These are phyloP conservation scores for Bombus difficillimus DNA, from an alignment of 1,140 invertebrate species.

Conservation along the genomic window DNA sequence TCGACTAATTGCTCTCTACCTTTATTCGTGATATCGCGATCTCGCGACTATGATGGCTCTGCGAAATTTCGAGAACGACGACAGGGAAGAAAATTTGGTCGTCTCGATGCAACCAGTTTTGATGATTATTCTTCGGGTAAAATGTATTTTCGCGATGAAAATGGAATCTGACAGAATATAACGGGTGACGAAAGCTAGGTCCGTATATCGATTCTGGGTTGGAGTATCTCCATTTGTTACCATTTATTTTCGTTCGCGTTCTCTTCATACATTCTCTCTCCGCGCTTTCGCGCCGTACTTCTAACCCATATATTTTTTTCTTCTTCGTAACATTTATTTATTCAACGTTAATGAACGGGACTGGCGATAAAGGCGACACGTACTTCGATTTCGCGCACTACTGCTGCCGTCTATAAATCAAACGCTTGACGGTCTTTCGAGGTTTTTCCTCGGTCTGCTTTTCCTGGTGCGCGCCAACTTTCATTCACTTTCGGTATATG, in stretches of 20 bases:
- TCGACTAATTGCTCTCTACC: neutral
- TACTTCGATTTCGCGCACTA: slow-evolving; percentile 31
- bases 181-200: neutral
- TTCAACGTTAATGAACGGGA: slow-evolving; percentile 29
- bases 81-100: neutral
- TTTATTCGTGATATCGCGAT: neutral
- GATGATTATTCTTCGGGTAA: neutral
- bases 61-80: neutral
- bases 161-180: neutral
- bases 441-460: slow-evolving; percentile 22
- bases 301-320: neutral
- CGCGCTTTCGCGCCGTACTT: neutral
- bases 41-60: neutral
- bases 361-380: slow-evolving; percentile 31
- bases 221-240: neutral
- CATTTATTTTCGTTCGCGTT: slow-evolving; percentile 12
- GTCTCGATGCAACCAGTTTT: neutral
- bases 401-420: slow-evolving; percentile 51
- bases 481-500: slow-evolving; percentile 41
- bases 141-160: slow-evolving; percentile 6
- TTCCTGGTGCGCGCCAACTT: slow-evolving; percentile 30
- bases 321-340: slow-evolving; percentile 4
- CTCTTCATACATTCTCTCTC: neutral
- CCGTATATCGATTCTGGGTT: slow-evolving; percentile 18
- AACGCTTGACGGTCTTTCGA: slow-evolving; percentile 53